Conservation (phyloP, 2,888 invertebrate genomes). For the Apeira syringaria region DNA sequence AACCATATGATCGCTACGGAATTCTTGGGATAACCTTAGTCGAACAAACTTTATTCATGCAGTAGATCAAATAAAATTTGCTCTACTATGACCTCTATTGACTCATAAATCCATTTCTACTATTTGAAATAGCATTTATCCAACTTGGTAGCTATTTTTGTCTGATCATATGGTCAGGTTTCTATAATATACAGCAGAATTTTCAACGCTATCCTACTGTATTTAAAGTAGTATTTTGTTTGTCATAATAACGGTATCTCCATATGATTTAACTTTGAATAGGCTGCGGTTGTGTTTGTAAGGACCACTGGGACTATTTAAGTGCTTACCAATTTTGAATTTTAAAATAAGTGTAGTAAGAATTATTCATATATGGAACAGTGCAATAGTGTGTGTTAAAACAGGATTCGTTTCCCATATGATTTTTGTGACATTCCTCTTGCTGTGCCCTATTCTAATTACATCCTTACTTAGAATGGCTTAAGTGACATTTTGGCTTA, state of each 20-base stretch:
- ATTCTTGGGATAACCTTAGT: neutral
- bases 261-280: conserved; percentile 72
- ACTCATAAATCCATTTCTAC: neutral
- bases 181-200: neutral
- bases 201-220: rapidly evolving
- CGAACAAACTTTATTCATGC: neutral
- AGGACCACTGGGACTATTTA: conserved; percentile 43
- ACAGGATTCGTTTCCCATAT: conserved; percentile 28
- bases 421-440: conserved; percentile 18
- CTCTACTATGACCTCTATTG: neutral
- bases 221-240: conserved; percentile 22
- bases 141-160: neutral
- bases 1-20: neutral
- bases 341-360: conserved; percentile 4
- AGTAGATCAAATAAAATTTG: neutral
- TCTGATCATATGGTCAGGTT: conserved; percentile 21
- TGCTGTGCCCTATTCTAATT: neutral
- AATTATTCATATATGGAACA: no score
- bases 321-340: conserved; percentile 24
- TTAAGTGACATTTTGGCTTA: neutral
- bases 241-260: conserved; percentile 29
- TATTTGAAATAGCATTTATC: neutral
- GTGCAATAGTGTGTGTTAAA: conserved; percentile 19
- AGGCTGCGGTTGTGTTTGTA: conserved; percentile 49
- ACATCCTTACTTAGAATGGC: neutral